phyloP scores from a whole-genome alignment of 2,113 vertebrate species.

The Paratilapia polleni region DNA sequence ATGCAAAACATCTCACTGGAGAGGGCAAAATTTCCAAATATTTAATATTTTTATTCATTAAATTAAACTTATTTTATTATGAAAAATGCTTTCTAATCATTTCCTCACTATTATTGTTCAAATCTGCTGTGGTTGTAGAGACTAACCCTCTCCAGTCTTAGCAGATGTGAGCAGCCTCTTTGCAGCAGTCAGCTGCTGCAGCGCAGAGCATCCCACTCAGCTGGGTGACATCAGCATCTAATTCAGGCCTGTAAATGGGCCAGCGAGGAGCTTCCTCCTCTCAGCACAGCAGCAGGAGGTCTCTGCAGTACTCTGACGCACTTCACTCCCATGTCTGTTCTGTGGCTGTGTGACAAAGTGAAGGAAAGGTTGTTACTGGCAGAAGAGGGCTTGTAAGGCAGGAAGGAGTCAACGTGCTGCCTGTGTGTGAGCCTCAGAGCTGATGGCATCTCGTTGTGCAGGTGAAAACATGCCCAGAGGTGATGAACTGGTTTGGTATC shows the following conservation, averaged over 20 bases:
- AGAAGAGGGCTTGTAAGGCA: neutral
- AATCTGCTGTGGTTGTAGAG: neutral
- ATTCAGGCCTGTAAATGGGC: conserved; percentile 66
- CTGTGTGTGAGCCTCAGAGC: neutral
- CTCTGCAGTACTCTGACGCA: conserved; percentile 18
- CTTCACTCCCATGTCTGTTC: neutral
- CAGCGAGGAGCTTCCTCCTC: conserved; percentile 46
- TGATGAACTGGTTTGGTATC: conserved; percentile 20
- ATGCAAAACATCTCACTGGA: neutral
- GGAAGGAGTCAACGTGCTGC: neutral
- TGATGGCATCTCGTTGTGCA: conserved; percentile 21
- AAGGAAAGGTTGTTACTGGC: neutral
- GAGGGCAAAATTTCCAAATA: neutral
- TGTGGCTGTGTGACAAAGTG: neutral
- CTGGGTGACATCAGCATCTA: conserved; percentile 62
- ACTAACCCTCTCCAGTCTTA: neutral
- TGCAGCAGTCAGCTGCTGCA: conserved; percentile 41
- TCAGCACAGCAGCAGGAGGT: conserved; percentile 7
- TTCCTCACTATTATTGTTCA: neutral
- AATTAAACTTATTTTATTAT: no score
- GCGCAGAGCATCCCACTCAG: conserved; percentile 18
- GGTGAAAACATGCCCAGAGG: conserved; percentile 44
- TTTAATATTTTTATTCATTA: neutral
- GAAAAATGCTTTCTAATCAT: neutral
- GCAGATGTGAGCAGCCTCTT: conserved; percentile 37